Percentiles rank a stretch among this genome's conserved stretches.
phyloP scores from a whole-genome alignment of 2,797 vertebrate genomes.

The Tachyglossus aculeatus region DNA sequence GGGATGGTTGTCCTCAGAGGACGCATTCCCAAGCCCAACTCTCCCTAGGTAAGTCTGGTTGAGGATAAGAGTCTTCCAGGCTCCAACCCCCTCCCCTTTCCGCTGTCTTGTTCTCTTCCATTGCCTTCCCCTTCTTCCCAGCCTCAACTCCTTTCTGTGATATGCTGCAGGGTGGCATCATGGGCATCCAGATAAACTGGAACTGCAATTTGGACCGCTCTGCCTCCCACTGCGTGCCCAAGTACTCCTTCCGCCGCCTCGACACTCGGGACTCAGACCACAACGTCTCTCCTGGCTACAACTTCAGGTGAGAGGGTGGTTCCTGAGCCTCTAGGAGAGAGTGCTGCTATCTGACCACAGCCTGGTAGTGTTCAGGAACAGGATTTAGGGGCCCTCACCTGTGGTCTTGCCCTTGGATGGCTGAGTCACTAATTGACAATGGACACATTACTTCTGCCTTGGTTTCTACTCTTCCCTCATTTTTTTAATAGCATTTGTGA shows the following conservation, averaged over 20 bases:
- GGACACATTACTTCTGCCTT: no score
- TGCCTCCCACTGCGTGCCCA: slow-evolving; percentile 78
- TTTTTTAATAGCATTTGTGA: no score
- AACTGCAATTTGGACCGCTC: slow-evolving; percentile 86
- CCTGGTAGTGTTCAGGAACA: no score
- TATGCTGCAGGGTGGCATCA: slow-evolving; percentile 85
- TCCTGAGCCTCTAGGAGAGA: no score
- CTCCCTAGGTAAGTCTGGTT: no score
- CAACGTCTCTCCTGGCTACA: slow-evolving; percentile 86
- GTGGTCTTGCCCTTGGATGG: no score
- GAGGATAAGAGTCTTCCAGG: not conserved
- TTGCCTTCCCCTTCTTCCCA: not conserved
- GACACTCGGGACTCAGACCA: slow-evolving; percentile 79
- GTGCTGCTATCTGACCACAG: no score
- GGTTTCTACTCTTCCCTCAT: no score
- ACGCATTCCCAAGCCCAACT: not conserved
- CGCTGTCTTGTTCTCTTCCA: not conserved
- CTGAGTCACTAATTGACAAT: no score
- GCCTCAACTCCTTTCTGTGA: fast-evolving
- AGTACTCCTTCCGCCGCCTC: slow-evolving; percentile 86
- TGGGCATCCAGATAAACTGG: slow-evolving; percentile 89
- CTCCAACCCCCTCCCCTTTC: not conserved
- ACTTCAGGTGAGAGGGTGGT: slow-evolving; percentile 85
- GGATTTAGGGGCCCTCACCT: no score
- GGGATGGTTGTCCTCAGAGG: not conserved